These are phyloP conservation scores for Paracanthobrama guichenoti DNA, from an alignment of 2,113 vertebrate species.

Conservation along the genomic window DNA sequence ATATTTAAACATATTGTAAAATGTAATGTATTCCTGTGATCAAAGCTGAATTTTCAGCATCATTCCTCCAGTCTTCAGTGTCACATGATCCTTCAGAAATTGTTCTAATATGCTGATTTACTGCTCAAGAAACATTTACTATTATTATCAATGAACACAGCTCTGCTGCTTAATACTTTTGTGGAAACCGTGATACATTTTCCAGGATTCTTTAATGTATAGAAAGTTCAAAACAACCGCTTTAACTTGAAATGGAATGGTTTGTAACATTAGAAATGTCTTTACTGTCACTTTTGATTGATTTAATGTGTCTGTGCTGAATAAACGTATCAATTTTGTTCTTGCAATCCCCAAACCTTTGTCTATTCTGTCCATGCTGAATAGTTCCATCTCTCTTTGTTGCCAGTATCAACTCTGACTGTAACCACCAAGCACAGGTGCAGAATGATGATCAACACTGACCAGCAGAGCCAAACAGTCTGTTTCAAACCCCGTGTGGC, in stretches of 20 bases:
- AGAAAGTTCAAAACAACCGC: not conserved
- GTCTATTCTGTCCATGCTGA: not conserved
- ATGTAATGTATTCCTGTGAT: not conserved
- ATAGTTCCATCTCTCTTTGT: not conserved
- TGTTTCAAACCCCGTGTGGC: not conserved
- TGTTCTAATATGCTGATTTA: not conserved
- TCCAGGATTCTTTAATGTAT: not conserved
- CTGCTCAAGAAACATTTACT: not conserved
- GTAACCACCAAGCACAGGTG: constrained; percentile 12
- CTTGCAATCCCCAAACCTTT: not conserved
- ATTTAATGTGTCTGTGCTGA: not conserved
- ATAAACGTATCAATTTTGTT: not conserved
- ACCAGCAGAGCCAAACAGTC: not conserved
- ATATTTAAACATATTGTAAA: too few relatives aligned
- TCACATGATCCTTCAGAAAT: not conserved
- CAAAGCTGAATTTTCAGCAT: not conserved
- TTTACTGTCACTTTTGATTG: not conserved
- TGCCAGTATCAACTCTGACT: not conserved
- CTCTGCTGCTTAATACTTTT: not conserved
- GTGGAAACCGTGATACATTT: not conserved
- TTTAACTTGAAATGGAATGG: not conserved
- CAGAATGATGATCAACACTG: not conserved
- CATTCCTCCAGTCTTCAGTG: not conserved
- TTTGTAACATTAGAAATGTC: not conserved
- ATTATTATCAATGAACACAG: not conserved